phyloP scores from a whole-genome alignment of 2,888 invertebrate species.

The Charanyca ferruginea region DNA sequence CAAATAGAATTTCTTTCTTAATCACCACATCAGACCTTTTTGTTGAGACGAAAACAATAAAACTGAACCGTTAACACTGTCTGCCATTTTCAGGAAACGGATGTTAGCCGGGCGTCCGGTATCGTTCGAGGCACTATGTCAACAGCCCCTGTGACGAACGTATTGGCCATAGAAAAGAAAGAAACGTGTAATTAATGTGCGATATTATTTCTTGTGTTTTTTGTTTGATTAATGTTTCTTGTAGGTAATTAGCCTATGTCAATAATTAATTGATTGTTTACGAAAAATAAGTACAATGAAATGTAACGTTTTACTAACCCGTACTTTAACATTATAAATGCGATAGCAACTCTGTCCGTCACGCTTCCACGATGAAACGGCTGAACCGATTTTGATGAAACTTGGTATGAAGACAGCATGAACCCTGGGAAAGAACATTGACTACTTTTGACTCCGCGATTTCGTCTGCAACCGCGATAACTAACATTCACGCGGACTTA shows the following conservation, averaged over 20 bases:
- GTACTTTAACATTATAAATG: no score
- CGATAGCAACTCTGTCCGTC: no score
- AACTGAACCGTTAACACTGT: conserved; percentile 76
- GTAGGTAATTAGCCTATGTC: background rate
- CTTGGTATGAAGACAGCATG: no score
- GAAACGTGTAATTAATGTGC: conserved; percentile 60
- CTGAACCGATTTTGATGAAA: no score
- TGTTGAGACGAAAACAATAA: conserved; percentile 76
- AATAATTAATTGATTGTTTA: no score
- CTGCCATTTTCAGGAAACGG: conserved; percentile 83
- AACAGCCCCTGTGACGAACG: conserved; percentile 72
- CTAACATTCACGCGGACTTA: no score
- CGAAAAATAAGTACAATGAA: no score
- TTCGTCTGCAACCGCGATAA: no score
- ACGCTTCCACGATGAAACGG: no score
- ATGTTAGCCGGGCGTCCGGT: conserved; percentile 84
- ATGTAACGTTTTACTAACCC: no score
- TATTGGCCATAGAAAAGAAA: conserved; percentile 53
- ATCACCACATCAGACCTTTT: conserved; percentile 61
- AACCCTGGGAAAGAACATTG: no score
- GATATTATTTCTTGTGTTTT: conserved; percentile 21
- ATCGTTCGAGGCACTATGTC: conserved; percentile 80
- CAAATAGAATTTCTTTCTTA: conserved; percentile 46
- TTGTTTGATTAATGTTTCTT: conserved; percentile 22
- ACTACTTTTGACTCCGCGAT: no score